These are phyloP conservation scores for Sebastiscus tertius DNA, from an alignment of 2,797 vertebrate species.

Conservation along the genomic window DNA sequence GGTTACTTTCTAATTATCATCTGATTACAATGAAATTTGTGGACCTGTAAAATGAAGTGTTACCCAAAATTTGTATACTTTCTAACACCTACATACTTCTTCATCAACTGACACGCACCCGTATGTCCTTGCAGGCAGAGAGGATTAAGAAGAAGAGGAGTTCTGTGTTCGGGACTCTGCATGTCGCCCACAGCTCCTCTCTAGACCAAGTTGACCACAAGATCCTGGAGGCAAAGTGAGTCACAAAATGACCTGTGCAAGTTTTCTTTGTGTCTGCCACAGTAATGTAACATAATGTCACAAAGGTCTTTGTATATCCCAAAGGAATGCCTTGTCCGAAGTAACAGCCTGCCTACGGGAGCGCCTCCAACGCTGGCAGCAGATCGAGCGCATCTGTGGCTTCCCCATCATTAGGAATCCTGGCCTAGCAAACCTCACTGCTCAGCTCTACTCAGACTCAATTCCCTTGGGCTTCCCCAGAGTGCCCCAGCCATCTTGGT, in stretches of 20 bases:
- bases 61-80: neutral
- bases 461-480: slow-evolving; percentile 88
- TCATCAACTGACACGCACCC: neutral
- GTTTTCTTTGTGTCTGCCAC: neutral
- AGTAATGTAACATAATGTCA: neutral
- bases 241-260: neutral
- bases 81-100: neutral
- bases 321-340: slow-evolving; percentile 93
- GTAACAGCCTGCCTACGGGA: slow-evolving; percentile 94
- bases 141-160: slow-evolving; percentile 98
- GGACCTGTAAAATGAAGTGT: no score
- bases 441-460: slow-evolving; percentile 93
- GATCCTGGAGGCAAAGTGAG: slow-evolving; percentile 98
- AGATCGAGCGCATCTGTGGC: slow-evolving; percentile 94
- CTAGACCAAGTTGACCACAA: slow-evolving; percentile 98
- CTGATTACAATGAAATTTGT: no score
- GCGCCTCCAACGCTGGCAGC: slow-evolving; percentile 96
- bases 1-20: no score
- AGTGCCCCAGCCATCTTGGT: slow-evolving; percentile 87
- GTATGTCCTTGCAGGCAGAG: slow-evolving; percentile 87
- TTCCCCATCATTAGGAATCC: slow-evolving; percentile 94
- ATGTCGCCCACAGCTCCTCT: slow-evolving; percentile 96
- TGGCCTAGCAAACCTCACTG: slow-evolving; percentile 90
- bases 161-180: slow-evolving; percentile 95
- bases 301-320: neutral